Base-by-base conservation (phyloP, 1,140 invertebrate species). In the Metaphire vulgaris region DNA sequence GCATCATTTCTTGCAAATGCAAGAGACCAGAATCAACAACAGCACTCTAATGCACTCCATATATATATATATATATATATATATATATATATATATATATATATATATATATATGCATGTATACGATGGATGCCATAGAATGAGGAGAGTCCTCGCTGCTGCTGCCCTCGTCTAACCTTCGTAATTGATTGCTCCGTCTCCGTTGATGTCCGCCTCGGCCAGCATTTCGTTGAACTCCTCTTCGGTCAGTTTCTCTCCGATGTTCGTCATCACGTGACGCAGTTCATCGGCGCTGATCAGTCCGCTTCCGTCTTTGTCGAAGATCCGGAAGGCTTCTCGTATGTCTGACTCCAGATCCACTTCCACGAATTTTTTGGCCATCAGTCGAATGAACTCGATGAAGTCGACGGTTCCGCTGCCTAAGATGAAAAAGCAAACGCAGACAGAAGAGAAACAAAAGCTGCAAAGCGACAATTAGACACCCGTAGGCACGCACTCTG, bases 141-240 rank as follows among this genome's bases (percentile, higher is more conserved):
- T 56, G 41, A 12, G 41, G 6, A 56, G 41, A 56, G 41, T 56
- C 41, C 41, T 21, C 41, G 6, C 41, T 56, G 41, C 6, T 56
- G 41, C n/a, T n/a, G n/a, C n/a, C n/a, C 67, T 16, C 67, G 1
- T 68, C 69, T 21, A 28, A 74, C 69, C 72, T 74, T 34, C 65
- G 67, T 74, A 79, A 33, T 78, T 68, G 31, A 78, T 74, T 14
- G 68, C n/a, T 2, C 77, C 77, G 81, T 95, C 92, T 82, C 95
- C 95, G 87, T 98, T 95, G 87, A 98, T 95, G 89, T 98, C 96
- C 81, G 96, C 96, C 89, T 97, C 95, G 84, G 94, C 90, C 86
- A 98, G 97, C 95, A 98, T 98, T 88, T 98, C 95, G 86, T 97
- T 93, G 79, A 97, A 94, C 88, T 98, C 96, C 87, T 98, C 96